phyloP scores from a whole-genome alignment of 1,140 invertebrate genomes.

The Diachasma alloeum region DNA sequence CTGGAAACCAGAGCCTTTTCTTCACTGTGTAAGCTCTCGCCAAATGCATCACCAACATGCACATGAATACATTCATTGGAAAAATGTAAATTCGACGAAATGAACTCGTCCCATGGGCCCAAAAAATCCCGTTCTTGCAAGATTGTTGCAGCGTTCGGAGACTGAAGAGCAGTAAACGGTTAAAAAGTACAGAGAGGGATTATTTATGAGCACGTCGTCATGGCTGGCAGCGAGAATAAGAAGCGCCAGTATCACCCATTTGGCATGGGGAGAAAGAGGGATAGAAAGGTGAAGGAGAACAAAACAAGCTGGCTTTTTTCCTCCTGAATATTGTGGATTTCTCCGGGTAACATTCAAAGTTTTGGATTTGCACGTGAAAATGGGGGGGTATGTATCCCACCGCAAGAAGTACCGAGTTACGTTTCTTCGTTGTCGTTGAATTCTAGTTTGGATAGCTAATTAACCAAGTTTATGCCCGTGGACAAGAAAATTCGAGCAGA shows the following conservation, averaged over 20 bases:
- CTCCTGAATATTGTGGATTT: not conserved
- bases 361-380: conserved; percentile 16
- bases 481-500: conserved; percentile 24
- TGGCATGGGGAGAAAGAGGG: not conserved
- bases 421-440: conserved; percentile 6
- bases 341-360: not conserved
- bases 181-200: not conserved
- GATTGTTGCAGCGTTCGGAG: not conserved
- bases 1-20: too few relatives aligned
- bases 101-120: not conserved
- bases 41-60: too few relatives aligned
- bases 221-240: conserved; percentile 7
- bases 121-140: conserved; percentile 20
- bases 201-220: conserved; percentile 30
- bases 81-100: conserved; percentile 27
- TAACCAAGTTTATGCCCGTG: conserved; percentile 33
- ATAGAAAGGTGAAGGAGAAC: not conserved
- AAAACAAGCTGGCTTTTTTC: not conserved
- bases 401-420: not conserved
- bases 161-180: not conserved
- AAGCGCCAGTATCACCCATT: conserved; percentile 17
- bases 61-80: too few relatives aligned
- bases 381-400: not conserved
- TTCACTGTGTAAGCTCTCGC: too few relatives aligned
- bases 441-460: conserved; percentile 17